Conservation (phyloP, 2,797 vertebrate genomes). For the Pitangus sulphuratus region DNA sequence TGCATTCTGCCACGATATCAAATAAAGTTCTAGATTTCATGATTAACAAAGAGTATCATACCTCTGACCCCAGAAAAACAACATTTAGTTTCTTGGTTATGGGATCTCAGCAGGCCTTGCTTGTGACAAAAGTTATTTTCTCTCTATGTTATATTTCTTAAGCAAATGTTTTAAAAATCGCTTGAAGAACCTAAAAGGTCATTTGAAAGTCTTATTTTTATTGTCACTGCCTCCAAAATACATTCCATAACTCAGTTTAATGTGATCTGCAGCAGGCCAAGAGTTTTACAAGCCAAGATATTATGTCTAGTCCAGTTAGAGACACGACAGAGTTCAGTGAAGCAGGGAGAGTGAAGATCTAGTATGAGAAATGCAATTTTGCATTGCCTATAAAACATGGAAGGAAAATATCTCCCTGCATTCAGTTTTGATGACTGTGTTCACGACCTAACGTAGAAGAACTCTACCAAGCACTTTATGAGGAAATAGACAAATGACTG, state of each 20-base stretch:
- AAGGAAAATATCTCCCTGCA: not conserved
- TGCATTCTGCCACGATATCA: not conserved
- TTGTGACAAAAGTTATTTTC: constrained; percentile 61
- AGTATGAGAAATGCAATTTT: constrained; percentile 34
- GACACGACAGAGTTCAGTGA: constrained; percentile 19
- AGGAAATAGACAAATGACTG: not conserved
- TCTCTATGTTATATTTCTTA: constrained; percentile 61
- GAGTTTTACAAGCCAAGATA: constrained; percentile 65
- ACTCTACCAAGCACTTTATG: not conserved
- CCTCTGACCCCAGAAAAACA: constrained; percentile 41
- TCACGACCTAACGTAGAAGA: not conserved
- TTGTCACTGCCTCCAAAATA: constrained; percentile 69
- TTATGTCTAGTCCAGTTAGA: constrained; percentile 66
- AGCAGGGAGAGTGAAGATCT: not conserved
- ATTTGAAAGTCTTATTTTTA: constrained; percentile 74
- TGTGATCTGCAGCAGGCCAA: constrained; percentile 60
- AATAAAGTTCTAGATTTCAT: not conserved
- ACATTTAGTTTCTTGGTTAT: constrained; percentile 39
- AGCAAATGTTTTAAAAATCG: constrained; percentile 62
- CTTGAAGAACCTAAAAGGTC: constrained; percentile 65
- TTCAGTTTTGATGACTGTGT: not conserved
- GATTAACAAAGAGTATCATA: constrained; percentile 13
- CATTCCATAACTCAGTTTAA: constrained; percentile 73
- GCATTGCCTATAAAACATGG: not conserved
- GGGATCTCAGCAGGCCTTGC: constrained; percentile 35